Evolutionary conservation across 2,113 vertebrate genomes (phyloP).

Genomic region (Sinocyclocheilus grahami): DNA sequence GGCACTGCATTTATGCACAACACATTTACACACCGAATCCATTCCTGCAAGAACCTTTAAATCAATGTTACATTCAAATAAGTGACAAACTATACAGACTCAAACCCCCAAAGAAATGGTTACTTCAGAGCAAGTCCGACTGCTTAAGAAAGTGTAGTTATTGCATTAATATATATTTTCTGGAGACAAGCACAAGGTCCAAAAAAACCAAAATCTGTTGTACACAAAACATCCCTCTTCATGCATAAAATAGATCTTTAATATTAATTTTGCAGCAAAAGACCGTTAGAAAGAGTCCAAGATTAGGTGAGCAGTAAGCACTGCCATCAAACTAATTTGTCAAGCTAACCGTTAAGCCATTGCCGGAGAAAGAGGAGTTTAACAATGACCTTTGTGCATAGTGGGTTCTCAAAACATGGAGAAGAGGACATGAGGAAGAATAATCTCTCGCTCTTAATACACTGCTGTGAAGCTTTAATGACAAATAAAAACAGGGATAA

Average conservation of each 20-base stretch:
- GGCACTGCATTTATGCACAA: not conserved
- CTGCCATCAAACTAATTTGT: not conserved
- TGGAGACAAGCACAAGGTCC: not conserved
- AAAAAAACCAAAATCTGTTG: not conserved
- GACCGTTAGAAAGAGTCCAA: not conserved
- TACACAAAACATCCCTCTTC: not conserved
- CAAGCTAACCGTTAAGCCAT: not conserved
- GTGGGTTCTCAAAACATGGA: not conserved
- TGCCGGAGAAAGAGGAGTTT: not conserved
- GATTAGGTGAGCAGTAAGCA: not conserved
- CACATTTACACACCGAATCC: not conserved
- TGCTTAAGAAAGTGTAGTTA: not conserved
- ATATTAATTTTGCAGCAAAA: not conserved
- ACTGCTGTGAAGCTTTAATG: not conserved
- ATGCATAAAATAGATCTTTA: not conserved
- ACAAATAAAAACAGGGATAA: constrained; percentile 19
- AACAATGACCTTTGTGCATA: not conserved
- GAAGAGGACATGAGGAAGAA: not conserved
- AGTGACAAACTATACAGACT: not conserved
- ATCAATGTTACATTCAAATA: constrained; percentile 17
- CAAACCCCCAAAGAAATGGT: too few species aligned
- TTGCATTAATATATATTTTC: not conserved
- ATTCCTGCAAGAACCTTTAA: not conserved
- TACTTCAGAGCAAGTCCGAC: not conserved
- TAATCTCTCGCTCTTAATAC: not conserved